Conservation (phyloP, 2,797 vertebrate genomes). For the Paguma larvata region DNA sequence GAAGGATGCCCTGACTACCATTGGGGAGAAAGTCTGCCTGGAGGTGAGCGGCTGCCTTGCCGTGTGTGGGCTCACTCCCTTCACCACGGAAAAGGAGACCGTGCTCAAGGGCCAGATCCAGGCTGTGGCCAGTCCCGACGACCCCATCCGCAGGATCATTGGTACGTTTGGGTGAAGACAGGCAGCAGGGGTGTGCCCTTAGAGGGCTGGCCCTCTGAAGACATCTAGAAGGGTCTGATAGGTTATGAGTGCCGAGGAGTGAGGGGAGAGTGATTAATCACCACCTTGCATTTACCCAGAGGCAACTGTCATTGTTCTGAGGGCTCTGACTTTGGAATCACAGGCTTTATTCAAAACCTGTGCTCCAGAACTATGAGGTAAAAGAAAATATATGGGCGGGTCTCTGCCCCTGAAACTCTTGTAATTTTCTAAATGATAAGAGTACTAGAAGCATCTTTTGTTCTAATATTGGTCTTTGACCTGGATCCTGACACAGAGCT, state of each 20-base stretch:
- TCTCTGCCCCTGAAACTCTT: neutral
- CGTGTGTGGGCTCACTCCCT: constrained; percentile 91
- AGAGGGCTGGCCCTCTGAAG: neutral
- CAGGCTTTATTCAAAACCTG: neutral
- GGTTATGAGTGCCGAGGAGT: neutral
- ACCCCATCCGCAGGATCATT: constrained; percentile 94
- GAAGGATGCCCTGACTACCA: constrained; percentile 91
- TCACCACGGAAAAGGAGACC: constrained; percentile 89
- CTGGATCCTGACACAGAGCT: neutral
- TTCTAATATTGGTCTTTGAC: neutral
- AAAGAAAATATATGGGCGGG: neutral
- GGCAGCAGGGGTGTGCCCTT: neutral
- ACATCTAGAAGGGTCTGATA: neutral
- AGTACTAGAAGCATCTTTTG: neutral
- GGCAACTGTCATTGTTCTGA: neutral
- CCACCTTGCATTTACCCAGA: too few relatives aligned
- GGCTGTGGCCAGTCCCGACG: constrained; percentile 89
- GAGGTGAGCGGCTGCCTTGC: constrained; percentile 93
- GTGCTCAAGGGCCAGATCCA: constrained; percentile 95
- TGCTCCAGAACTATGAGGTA: neutral
- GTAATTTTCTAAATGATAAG: neutral
- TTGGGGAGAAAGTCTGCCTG: constrained; percentile 94
- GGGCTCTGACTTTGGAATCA: neutral
- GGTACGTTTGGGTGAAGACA: constrained; percentile 87
- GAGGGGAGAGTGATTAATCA: neutral